Conservation (phyloP, 2,888 invertebrate genomes). For the Synanthedon tipuliformis region DNA sequence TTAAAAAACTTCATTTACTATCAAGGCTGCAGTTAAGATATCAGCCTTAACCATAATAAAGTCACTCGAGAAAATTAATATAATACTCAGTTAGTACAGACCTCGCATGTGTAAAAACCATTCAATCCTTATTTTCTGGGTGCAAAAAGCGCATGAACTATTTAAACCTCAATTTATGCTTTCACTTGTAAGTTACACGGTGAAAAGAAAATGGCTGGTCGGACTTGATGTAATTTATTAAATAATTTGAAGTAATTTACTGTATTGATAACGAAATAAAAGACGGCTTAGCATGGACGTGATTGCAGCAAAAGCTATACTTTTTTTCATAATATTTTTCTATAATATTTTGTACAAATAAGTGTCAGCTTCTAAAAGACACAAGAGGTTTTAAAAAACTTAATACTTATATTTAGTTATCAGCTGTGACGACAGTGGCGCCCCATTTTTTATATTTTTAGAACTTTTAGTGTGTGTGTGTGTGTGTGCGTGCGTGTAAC, state of each 20-base stretch:
- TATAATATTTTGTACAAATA: too few species aligned
- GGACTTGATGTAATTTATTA: not conserved
- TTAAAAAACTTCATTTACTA: not conserved
- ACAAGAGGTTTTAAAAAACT: too few species aligned
- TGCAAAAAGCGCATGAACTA: not conserved
- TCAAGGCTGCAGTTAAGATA: not conserved
- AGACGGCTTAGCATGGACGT: not conserved
- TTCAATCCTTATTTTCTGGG: not conserved
- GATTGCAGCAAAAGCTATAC: not conserved
- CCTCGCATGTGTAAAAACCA: not conserved
- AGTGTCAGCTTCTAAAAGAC: too few species aligned
- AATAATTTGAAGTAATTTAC: not conserved
- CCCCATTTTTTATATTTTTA: too few species aligned
- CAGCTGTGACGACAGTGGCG: too few species aligned
- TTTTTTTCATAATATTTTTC: not conserved
- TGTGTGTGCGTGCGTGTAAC: too few species aligned
- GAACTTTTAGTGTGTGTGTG: too few species aligned
- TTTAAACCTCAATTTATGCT: slow-evolving; percentile 9
- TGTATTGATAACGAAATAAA: slow-evolving; percentile 1
- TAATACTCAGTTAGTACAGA: not conserved
- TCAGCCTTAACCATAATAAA: not conserved
- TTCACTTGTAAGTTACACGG: slow-evolving; percentile 8
- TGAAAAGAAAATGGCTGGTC: slow-evolving; percentile 8
- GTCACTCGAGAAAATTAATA: not conserved
- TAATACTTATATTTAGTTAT: too few species aligned